phyloP scores from a whole-genome alignment of 2,113 vertebrate genomes.

The Corythornis cristatus region DNA sequence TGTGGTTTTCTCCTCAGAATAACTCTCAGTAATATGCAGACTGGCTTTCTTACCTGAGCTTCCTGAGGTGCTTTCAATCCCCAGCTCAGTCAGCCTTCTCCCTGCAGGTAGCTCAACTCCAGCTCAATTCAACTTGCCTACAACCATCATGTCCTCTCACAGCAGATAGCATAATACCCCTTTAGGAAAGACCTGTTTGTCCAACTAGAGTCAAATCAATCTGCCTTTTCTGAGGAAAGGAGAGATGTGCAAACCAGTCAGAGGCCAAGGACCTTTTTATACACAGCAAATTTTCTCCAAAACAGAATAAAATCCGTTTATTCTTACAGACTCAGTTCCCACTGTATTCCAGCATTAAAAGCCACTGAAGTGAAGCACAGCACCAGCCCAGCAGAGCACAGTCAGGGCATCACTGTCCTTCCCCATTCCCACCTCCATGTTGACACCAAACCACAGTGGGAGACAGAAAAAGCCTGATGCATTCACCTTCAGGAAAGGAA shows the following conservation, averaged over 20 bases:
- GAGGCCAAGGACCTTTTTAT: neutral
- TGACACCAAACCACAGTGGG: neutral
- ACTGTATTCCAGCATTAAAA: neutral
- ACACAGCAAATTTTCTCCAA: neutral
- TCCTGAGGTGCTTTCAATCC: conserved; percentile 16
- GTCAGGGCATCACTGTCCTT: neutral
- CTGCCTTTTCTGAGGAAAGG: neutral
- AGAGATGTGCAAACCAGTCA: neutral
- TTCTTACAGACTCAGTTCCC: neutral
- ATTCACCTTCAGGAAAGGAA: neutral
- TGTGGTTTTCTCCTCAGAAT: neutral
- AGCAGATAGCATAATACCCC: neutral
- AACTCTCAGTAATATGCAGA: neutral
- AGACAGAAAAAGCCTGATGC: neutral
- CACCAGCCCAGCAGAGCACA: neutral
- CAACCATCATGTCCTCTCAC: neutral
- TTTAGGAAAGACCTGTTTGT: neutral
- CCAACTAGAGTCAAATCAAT: neutral
- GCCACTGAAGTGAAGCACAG: neutral
- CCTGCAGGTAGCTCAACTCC: neutral
- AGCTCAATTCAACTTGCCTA: neutral
- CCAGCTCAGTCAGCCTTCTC: neutral
- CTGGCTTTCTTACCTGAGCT: neutral
- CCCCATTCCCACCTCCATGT: neutral
- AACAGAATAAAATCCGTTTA: neutral